Base-by-base conservation (phyloP, 2,797 vertebrate species). In the Antrozous pallidus region DNA sequence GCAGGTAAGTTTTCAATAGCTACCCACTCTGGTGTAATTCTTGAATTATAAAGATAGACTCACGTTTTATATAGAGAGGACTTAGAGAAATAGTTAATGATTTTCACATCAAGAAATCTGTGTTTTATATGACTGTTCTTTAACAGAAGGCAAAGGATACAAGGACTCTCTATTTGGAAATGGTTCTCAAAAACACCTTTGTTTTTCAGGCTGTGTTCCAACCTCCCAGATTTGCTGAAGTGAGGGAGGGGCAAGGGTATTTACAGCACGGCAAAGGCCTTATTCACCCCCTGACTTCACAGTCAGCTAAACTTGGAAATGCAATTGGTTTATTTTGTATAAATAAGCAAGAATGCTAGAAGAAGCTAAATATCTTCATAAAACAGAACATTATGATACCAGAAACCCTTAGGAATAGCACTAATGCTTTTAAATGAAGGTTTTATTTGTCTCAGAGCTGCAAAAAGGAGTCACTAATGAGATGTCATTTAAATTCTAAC, bases 401-500 rank as follows among this genome's bases (percentile, higher is more conserved):
- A 97, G 97, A 98, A 98, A 97, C 97, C 97, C 98, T 98, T 97
- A 98, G 98, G 98, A 98, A 92, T 97, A 98, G 90, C 97, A 97
- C 97, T 98, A 98, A 98, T 98, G 98, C 97, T 98, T 98, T 98
- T 98, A 98, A 98, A 98, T 98, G 97, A 98, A 98, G 97, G 98
- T 97, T 98, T 98, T 98, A 98, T 98, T 98, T 98, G 98, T 98
- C 98, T 98, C 97, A 95, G 95, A 98, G 98, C 97, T 97, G 97
- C 97, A 97, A 96, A 98, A 98, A 97, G 97, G 97, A 98, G 97
- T 97, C 98, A 98, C 98, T 98, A 98, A 98, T 98, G 98, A 98
- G 98, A 98, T 98, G 98, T 98, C 98, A 98, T 98, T 98, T 98
- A 98, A 98, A 98, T 98, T 98, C 98, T 98, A 98, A 98, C 98